Base-by-base conservation (phyloP, 1,140 invertebrate genomes). In the Euwallacea similis region DNA sequence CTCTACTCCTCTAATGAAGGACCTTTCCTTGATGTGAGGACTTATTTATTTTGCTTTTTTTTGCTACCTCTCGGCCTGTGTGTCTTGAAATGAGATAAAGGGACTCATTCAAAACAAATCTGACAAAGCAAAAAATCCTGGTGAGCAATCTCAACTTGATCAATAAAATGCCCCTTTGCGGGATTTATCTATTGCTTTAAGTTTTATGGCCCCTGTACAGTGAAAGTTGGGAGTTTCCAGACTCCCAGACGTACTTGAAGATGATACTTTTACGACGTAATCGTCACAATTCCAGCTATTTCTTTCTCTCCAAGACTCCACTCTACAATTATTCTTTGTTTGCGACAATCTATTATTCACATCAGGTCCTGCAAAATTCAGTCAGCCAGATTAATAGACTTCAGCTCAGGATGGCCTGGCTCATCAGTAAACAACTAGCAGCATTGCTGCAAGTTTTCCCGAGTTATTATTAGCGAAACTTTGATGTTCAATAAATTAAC, bases 311-410 rank as follows among this genome's bases (percentile, higher is more conserved):
- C 46, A 50, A 13, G 13, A 33, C 1, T 33, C 21, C 21, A 33
- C 21, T 33, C 4, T 13, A 50, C 46, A 50, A 50, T 50, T 13
- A 50, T 50, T 50, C 46, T 50, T 50, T 50, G 46, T 50, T 50
- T 13, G 46, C 13, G 9, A 50, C 46, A 0, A 50, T 50, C 46
- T 50, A 50, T 50, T 50, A 50, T 50, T 50, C 46, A 50, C 46
- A 50, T 50, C 46, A 50, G 46, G 46, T 50, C 46, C 46, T 50
- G 13, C 46, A 50, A 50, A 50, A 11, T 50, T 50, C 13, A 50
- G 9, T 13, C 46, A 10, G 46, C 46, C 46, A 50, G 13, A 50
- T 50, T 50, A 50, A 50, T 50, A 50, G 46, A 50, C 46, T 50
- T 33, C 21, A 33, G 21, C 21, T 33, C 21, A 33, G 21, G 46